phyloP scores from a whole-genome alignment of 1,140 invertebrate genomes.

The Drosophila asahinai region DNA sequence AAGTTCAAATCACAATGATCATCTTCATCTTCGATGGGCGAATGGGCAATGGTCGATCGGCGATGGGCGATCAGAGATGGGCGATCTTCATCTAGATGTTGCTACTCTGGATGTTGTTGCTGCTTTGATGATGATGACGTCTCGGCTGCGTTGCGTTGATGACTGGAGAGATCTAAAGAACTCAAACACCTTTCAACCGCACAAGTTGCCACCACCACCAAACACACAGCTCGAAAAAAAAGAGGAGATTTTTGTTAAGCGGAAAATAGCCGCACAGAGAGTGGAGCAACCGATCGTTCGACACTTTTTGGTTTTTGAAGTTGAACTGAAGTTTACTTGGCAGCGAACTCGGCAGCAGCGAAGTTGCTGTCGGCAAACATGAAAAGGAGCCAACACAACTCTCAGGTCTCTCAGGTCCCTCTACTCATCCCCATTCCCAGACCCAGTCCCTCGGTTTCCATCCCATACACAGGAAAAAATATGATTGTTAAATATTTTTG shows the following conservation, averaged over 20 bases:
- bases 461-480: neutral
- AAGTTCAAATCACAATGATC: constrained; percentile 70
- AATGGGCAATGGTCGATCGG: neutral
- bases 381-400: constrained; percentile 74
- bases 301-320: constrained; percentile 80
- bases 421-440: constrained; percentile 33
- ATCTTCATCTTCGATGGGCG: constrained; percentile 37
- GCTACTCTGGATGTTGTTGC: constrained; percentile 38
- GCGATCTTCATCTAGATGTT: constrained; percentile 42
- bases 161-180: constrained; percentile 82
- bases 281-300: constrained; percentile 67
- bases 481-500: too few species aligned
- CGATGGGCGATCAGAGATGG: constrained; percentile 21
- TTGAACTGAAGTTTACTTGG: constrained; percentile 75
- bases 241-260: constrained; percentile 76
- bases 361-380: constrained; percentile 73
- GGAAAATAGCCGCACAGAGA: constrained; percentile 78
- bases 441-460: constrained; percentile 4
- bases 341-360: constrained; percentile 65
- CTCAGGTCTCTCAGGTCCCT: constrained; percentile 61
- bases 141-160: constrained; percentile 61
- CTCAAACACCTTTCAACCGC: constrained; percentile 79
- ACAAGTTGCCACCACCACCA: constrained; percentile 56
- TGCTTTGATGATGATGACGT: constrained; percentile 63
- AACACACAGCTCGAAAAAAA: constrained; percentile 23